Percentiles rank a stretch among this genome's conserved stretches.
These are phyloP conservation scores for Suillia variegata DNA, from an alignment of 2,888 invertebrate species.

Conservation along the genomic window DNA sequence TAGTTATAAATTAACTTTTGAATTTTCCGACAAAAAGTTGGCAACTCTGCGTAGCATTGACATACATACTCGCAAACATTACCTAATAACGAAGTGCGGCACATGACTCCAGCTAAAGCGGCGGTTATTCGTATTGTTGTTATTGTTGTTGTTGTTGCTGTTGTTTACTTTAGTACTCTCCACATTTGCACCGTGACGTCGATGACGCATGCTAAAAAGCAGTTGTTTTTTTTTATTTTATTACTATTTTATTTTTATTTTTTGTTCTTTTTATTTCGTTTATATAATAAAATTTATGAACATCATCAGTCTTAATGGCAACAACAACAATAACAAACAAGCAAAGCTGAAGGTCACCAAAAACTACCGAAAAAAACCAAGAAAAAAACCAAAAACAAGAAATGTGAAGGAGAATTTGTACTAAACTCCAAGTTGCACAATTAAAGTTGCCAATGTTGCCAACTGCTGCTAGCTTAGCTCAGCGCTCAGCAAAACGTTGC, in stretches of 20 bases:
- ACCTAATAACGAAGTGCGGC: too few relatives aligned
- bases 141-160: neutral
- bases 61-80: too few relatives aligned
- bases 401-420: neutral
- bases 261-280: neutral
- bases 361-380: too few relatives aligned
- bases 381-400: neutral
- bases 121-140: neutral
- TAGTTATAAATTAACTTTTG: too few relatives aligned
- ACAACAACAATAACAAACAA: neutral
- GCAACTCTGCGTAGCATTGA: too few relatives aligned
- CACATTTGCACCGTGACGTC: conserved; percentile 3
- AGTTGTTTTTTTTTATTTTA: neutral
- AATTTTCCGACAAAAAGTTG: too few relatives aligned
- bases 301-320: conserved; percentile 3
- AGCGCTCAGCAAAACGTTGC: too few relatives aligned
- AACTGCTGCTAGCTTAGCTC: too few relatives aligned
- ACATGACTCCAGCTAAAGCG: too few relatives aligned
- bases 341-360: conserved; percentile 5
- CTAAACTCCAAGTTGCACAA: conserved; percentile 15
- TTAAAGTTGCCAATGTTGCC: conserved; percentile 20
- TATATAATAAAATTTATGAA: neutral
- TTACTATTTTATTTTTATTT: neutral
- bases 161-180: neutral
- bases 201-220: conserved; percentile 7